phyloP scores from a whole-genome alignment of 2,797 vertebrate species.

The Tragopan temminckii region DNA sequence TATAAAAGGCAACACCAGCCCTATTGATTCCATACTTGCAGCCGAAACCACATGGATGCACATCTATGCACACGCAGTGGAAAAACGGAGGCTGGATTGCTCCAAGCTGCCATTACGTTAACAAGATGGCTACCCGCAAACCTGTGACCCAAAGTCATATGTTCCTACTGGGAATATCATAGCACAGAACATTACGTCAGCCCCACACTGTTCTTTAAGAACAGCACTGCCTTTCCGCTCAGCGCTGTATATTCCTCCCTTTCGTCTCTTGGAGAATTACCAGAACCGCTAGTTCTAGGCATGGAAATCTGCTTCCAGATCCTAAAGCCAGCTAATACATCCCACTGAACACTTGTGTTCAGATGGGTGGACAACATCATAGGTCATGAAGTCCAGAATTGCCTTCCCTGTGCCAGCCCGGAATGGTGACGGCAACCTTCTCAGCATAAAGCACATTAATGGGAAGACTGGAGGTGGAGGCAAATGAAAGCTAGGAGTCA shows the following conservation, averaged over 20 bases:
- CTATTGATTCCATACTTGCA: fast-evolving
- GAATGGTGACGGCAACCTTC: neutral
- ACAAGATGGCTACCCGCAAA: conserved; percentile 28
- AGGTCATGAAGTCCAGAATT: neutral
- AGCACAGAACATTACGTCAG: conserved; percentile 37
- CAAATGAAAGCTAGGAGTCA: neutral
- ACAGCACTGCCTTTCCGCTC: conserved; percentile 33
- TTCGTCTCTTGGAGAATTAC: conserved; percentile 51
- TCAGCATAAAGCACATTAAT: neutral
- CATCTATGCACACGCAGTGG: neutral
- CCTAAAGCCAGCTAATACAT: neutral
- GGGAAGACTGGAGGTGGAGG: neutral
- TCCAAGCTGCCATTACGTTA: conserved; percentile 11
- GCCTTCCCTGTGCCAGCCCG: neutral
- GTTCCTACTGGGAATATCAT: conserved; percentile 58
- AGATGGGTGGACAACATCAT: conserved; percentile 14
- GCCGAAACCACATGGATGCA: fast-evolving
- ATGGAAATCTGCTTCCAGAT: neutral
- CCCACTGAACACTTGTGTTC: neutral
- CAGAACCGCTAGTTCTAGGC: conserved; percentile 42
- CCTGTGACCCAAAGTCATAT: conserved; percentile 33
- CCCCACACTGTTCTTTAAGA: neutral
- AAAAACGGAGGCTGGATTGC: conserved; percentile 1
- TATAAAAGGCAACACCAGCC: neutral
- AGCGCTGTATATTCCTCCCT: neutral